These are phyloP conservation scores for Amiota minor DNA, from an alignment of 2,888 invertebrate species.

Conservation along the genomic window DNA sequence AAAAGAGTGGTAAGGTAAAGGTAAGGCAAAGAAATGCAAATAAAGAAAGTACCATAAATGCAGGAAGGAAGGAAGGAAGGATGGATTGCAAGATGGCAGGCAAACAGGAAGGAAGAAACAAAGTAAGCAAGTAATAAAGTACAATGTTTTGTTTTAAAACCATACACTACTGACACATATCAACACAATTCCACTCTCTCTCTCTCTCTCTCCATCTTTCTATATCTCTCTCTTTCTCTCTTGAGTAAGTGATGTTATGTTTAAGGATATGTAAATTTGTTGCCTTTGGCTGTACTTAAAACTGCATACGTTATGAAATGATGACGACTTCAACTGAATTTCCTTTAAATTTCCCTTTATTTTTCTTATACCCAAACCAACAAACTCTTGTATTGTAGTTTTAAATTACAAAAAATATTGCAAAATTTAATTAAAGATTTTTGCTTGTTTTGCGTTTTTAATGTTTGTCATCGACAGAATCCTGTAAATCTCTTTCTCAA, in stretches of 20 bases:
- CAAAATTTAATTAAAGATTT: neutral
- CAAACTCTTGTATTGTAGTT: neutral
- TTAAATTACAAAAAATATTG: neutral
- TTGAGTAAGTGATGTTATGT: neutral
- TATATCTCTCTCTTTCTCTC: too few species aligned
- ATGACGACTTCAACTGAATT: neutral
- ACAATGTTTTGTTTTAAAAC: neutral
- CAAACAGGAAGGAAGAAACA: neutral
- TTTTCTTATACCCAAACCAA: neutral
- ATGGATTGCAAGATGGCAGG: neutral
- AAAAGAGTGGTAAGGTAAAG: neutral
- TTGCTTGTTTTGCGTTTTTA: neutral
- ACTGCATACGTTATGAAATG: neutral
- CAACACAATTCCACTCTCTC: neutral
- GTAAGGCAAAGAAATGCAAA: neutral
- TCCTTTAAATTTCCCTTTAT: neutral
- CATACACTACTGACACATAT: neutral
- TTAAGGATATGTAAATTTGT: constrained; percentile 12
- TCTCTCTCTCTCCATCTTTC: too few species aligned
- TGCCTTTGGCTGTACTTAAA: constrained; percentile 20
- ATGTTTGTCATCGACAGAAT: too few species aligned
- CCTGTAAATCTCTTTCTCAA: too few species aligned
- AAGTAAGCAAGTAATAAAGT: neutral
- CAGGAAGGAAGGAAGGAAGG: neutral
- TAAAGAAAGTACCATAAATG: too few species aligned